Conservation (phyloP, 2,888 invertebrate species). For the Chorisops tibialis region DNA sequence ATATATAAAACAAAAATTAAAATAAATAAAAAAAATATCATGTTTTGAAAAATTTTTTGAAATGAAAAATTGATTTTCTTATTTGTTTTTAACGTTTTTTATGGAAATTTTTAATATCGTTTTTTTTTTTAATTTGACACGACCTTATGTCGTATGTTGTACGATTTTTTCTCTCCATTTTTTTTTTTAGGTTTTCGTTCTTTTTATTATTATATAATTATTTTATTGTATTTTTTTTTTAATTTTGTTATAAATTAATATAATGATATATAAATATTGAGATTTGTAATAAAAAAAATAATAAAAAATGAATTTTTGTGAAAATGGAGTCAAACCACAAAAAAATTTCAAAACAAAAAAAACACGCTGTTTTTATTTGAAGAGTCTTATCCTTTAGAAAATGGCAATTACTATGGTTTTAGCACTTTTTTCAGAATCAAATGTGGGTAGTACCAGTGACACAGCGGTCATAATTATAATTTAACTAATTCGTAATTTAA, state of each 20-base stretch:
- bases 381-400: no score
- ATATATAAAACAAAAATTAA: no score
- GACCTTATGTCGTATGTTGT: neutral
- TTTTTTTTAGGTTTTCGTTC: conserved; percentile 25
- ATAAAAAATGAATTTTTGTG: conserved; percentile 26
- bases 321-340: conserved; percentile 26
- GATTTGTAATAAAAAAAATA: conserved; percentile 26
- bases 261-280: conserved; percentile 19
- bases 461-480: no score
- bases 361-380: conserved; percentile 2
- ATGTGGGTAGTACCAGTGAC: no score
- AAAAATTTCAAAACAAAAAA: conserved; percentile 24
- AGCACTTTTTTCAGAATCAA: no score
- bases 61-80: neutral
- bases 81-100: neutral
- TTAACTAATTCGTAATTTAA: no score
- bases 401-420: no score
- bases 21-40: neutral
- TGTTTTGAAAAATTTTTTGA: neutral
- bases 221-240: conserved; percentile 21
- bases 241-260: conserved; percentile 26
- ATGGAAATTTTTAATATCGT: neutral
- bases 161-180: neutral
- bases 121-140: neutral
- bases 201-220: conserved; percentile 22